Conservation (phyloP, 2,888 invertebrate species). For the Herminia tarsipennalis region DNA sequence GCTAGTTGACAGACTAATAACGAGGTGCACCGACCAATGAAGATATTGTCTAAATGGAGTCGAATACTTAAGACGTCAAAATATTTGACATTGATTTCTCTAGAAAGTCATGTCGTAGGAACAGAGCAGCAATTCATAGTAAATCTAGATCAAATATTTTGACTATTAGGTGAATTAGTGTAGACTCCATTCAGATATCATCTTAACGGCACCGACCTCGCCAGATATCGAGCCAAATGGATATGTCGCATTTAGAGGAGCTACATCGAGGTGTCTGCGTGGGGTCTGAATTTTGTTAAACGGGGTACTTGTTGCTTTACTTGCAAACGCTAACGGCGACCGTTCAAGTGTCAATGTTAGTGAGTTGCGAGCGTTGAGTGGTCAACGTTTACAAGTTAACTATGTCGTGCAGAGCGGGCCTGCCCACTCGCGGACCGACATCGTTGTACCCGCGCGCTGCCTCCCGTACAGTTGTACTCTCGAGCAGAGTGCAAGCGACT, state of each 20-base stretch:
- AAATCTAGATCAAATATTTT: too few relatives aligned
- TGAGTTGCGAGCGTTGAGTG: background rate
- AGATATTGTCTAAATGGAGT: too few relatives aligned
- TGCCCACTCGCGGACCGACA: conserved; percentile 27
- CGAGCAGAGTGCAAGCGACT: background rate
- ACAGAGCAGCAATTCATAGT: too few relatives aligned
- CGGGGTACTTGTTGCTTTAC: conserved; percentile 14
- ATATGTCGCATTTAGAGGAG: background rate
- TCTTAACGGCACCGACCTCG: too few relatives aligned
- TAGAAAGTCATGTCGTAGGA: too few relatives aligned
- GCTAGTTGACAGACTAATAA: too few relatives aligned
- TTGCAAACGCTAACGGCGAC: conserved; percentile 16
- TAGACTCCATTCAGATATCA: too few relatives aligned
- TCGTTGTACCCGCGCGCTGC: background rate
- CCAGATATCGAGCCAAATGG: background rate
- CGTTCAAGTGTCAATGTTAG: background rate
- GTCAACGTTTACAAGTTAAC: background rate
- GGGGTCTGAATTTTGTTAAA: conserved; percentile 41
- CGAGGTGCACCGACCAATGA: too few relatives aligned
- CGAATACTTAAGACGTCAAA: too few relatives aligned
- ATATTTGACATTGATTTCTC: too few relatives aligned
- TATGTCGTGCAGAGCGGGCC: conserved; percentile 29
- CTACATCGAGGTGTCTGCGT: background rate
- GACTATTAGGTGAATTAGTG: too few relatives aligned
- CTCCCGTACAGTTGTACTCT: too few relatives aligned